Conservation (phyloP, 2,888 invertebrate genomes). For the Tenthredo distinguenda region DNA sequence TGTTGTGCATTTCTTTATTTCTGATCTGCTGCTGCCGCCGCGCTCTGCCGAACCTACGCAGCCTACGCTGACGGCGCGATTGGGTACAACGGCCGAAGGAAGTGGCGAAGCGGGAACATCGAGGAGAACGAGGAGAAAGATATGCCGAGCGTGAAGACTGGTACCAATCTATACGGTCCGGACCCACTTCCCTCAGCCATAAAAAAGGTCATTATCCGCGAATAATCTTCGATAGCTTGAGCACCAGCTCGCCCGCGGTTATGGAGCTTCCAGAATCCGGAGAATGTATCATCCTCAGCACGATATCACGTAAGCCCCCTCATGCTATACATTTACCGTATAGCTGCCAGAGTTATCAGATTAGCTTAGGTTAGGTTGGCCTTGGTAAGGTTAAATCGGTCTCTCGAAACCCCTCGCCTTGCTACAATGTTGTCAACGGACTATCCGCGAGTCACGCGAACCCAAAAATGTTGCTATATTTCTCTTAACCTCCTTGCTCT, state of each 20-base stretch:
- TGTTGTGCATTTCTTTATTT: neutral
- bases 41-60: neutral
- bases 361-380: conserved; percentile 17
- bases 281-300: conserved; percentile 40
- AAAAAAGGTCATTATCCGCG: neutral
- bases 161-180: neutral
- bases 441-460: neutral
- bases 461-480: neutral
- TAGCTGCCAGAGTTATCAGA: neutral
- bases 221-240: neutral
- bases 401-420: neutral
- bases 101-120: neutral
- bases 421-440: neutral
- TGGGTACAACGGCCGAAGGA: neutral
- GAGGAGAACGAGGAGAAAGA: neutral
- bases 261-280: conserved; percentile 47
- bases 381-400: conserved; percentile 9
- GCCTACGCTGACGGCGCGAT: neutral
- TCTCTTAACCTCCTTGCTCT: neutral
- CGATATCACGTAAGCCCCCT: conserved; percentile 46
- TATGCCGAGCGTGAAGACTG: neutral
- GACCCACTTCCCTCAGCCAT: neutral
- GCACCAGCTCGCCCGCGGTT: neutral
- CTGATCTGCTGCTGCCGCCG: neutral
- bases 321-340: neutral